Base-by-base conservation (phyloP, 1,140 invertebrate species). In the Neelides sp. region DNA sequence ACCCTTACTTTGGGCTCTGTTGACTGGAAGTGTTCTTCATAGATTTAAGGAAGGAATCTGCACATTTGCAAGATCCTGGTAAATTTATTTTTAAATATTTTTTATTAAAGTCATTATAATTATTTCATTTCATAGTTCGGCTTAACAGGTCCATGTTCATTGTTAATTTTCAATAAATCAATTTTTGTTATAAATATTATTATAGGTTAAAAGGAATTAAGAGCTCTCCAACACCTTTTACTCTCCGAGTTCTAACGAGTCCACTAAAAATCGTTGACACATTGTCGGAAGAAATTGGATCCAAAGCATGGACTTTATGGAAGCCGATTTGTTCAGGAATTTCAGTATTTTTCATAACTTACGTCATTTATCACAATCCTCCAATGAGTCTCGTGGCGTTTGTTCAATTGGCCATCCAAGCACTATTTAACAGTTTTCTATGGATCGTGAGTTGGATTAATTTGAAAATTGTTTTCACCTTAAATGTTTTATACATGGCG, bases 1-100 rank as follows among this genome's bases (percentile, higher is more conserved):
- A 61, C 87, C 92, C 0, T 64, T 97, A 27, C 75, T 95, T 50
- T 98, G 92, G 92, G 91, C 92, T 3, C 69, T 95, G 39, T 67
- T 98, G 13, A 88, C 89, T 65, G 89, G 89, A 12, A 86, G 85
- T 7, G 81, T 90, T 28, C 71, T 95, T 22, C 84, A 91, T 67
- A 89, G 89, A 0, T 82, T 92, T 58, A 95, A 95, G 63, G 73
- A 78, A 48, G 19, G 41, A 5, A 10, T 22, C 78, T 76, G 81
- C 4, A 75, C 75, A 19, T 71, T 72, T 57, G 71, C 85, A 39
- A 75, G 78, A 51, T 72, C 71, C 52, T 92, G 87, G 45, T 52
- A 26, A 40, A 35, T 49, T 32, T 32, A 32, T 32, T 32, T 8
- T 32, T 8, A 8, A 32, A 32, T 32, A n/a, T 7, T 32, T 32